Base-by-base conservation (phyloP, 2,888 invertebrate species). In the Lochmaea capreae region DNA sequence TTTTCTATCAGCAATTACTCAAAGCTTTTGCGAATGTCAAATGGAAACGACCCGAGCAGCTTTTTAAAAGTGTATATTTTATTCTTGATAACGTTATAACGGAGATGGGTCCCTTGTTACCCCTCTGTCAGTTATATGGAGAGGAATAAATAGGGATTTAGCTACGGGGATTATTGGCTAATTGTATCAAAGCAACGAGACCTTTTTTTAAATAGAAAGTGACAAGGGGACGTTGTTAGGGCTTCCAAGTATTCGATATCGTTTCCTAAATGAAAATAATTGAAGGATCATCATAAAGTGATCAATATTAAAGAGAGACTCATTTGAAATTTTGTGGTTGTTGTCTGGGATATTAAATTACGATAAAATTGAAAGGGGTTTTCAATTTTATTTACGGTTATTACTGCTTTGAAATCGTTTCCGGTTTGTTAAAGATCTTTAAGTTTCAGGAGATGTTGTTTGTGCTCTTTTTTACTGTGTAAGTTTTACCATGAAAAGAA, bases 21-120 rank as follows among this genome's bases (percentile, higher is more conserved):
- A 33, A 52, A 61, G 68, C 61, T 68, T 68, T 68, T 68, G 49
- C 68, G 68, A 49, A 68, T 68, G 68, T 68, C 68, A 68, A 61
- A 68, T 12, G 22, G 49, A 61, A 68, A 68, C 68, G 68, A 68
- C 61, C 68, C 63, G 59, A 57, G 39, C 22, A 46, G 69, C 67
- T 73, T 72, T 79, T 76, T 80, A 81, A 81, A 81, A 79, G 79
- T 79, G 77, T 81, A 82, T 82, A 82, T 85, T 77, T 83, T 83
- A 84, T 83, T 83, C 84, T 82, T 83, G 84, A 84, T 84, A 84
- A 83, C 85, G 82, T 84, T 83, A 83, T 82, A 84, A 83, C 82
- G 80, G 82, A 81, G 83, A 84, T 85, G 80, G 83, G 80, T 84
- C 85, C 85, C 84, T 80, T 79, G 84, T 80, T 82, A 82, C 83